Conservation (phyloP, 2,113 vertebrate species). For the Sclerurus mexicanus region DNA sequence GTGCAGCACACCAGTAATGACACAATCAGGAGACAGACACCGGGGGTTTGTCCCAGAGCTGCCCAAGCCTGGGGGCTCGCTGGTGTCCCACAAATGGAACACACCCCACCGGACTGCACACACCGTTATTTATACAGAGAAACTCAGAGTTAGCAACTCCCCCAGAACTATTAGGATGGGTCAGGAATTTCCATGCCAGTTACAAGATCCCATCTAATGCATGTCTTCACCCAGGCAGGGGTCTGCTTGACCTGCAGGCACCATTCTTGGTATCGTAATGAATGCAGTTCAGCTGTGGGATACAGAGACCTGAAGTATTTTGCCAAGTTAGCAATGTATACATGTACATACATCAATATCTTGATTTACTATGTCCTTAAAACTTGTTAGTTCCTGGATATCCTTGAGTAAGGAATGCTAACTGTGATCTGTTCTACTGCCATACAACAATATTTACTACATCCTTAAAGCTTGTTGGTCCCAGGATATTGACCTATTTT, state of each 20-base stretch:
- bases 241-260: rapidly evolving
- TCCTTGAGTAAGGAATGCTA: not conserved
- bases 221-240: not conserved
- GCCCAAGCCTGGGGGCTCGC: not conserved
- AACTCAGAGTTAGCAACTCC: not conserved
- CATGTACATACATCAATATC: not conserved
- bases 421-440: no score
- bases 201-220: not conserved
- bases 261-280: not conserved
- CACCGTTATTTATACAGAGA: not conserved
- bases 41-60: not conserved
- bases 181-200: not conserved
- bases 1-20: rapidly evolving
- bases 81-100: not conserved
- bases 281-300: not conserved
- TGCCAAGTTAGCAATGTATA: no score
- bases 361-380: not conserved
- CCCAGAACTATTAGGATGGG: no score
- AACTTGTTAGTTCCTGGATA: not conserved
- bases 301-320: not conserved
- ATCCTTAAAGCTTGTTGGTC: no score
- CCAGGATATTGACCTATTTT: not conserved
- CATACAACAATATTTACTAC: no score
- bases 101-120: not conserved
- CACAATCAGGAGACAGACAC: not conserved